Evolutionary conservation across 2,113 vertebrate genomes (phyloP).

Genomic region (Xiphorhynchus elegans): DNA sequence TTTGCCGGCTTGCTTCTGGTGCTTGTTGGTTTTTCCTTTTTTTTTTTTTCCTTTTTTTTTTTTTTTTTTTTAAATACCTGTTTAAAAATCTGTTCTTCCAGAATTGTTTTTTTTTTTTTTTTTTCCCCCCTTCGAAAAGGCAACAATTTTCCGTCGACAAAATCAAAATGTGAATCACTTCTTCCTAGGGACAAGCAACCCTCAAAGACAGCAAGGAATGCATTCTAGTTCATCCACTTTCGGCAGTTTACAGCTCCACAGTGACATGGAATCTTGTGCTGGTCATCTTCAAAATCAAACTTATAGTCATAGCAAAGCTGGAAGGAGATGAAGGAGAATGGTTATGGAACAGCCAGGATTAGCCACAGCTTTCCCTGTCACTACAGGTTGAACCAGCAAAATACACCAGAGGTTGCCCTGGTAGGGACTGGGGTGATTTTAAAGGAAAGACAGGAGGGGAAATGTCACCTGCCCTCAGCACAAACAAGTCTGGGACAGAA

Average conservation of each 20-base stretch:
- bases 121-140: conserved; percentile 20
- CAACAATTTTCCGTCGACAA: conserved; percentile 47
- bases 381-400: background rate
- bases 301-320: conserved; percentile 97
- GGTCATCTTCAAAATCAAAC: conserved; percentile 99
- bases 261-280: conserved; percentile 99
- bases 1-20: conserved; percentile 39
- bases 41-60: too few species aligned
- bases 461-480: background rate
- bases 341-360: background rate
- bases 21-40: background rate
- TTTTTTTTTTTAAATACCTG: background rate
- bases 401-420: accelerated
- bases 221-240: conserved; percentile 97
- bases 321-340: background rate
- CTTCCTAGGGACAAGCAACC: conserved; percentile 78
- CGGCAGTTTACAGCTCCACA: conserved; percentile 97
- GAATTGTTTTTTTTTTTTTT: conserved; percentile 41
- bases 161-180: conserved; percentile 64
- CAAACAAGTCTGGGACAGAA: background rate
- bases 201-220: conserved; percentile 79
- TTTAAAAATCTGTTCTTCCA: conserved; percentile 42
- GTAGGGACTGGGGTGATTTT: accelerated
- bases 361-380: too few species aligned
- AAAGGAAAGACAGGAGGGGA: background rate